phyloP scores from a whole-genome alignment of 2,113 vertebrate genomes.

The Psittacara wagleri region DNA sequence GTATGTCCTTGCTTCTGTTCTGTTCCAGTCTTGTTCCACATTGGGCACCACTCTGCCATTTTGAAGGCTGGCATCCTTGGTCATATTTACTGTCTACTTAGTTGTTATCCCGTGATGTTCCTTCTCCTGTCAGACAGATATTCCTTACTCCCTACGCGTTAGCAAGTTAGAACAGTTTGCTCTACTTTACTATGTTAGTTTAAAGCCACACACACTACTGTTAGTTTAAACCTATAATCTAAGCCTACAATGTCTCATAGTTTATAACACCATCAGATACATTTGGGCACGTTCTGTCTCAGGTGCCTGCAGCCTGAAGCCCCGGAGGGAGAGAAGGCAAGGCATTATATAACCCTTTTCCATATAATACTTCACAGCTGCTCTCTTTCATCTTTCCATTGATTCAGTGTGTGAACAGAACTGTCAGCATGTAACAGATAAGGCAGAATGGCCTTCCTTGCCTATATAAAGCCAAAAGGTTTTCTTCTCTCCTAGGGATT shows the following conservation, averaged over 20 bases:
- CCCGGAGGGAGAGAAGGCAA: background rate
- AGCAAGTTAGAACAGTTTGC: background rate
- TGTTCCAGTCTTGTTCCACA: background rate
- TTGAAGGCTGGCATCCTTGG: background rate
- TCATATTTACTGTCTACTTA: background rate
- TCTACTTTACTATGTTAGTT: background rate
- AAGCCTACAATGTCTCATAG: background rate
- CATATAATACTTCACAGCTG: background rate
- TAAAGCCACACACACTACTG: background rate
- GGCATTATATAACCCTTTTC: background rate
- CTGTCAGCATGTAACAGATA: background rate
- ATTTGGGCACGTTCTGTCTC: background rate
- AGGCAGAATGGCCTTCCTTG: background rate
- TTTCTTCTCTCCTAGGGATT: slow-evolving; percentile 54
- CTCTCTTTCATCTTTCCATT: background rate
- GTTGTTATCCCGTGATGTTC: background rate
- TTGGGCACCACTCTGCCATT: background rate
- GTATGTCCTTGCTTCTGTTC: background rate
- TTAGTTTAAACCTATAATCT: background rate
- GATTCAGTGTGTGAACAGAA: background rate
- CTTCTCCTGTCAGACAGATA: background rate
- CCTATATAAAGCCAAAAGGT: background rate
- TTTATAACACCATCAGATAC: background rate
- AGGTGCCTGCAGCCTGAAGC: background rate
- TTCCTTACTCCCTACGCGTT: background rate